These are phyloP conservation scores for Caerostris darwini DNA, from an alignment of 1,140 invertebrate species.

Conservation along the genomic window DNA sequence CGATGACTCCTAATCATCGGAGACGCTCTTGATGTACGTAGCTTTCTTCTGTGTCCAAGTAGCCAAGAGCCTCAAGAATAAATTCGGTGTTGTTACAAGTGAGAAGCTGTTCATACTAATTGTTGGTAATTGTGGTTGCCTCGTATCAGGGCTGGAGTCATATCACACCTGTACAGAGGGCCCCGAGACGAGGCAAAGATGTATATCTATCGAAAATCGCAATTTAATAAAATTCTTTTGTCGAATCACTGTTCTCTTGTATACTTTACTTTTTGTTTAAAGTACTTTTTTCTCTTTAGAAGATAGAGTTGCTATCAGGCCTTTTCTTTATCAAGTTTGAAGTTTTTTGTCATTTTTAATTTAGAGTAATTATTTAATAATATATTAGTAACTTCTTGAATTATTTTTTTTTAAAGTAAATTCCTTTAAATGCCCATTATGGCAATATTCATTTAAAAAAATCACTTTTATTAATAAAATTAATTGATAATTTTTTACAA, in stretches of 20 bases:
- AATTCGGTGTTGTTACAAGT: neutral
- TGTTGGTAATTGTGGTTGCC: neutral
- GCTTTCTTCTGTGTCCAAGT: neutral
- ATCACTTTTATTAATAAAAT: too few species aligned
- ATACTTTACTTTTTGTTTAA: too few species aligned
- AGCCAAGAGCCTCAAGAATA: neutral
- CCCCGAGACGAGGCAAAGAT: constrained; percentile 3
- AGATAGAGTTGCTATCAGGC: too few species aligned
- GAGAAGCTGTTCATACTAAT: neutral
- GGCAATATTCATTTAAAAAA: too few species aligned
- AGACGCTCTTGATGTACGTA: neutral
- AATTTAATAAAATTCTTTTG: constrained; percentile 71
- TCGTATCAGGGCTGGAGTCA: constrained; percentile 56
- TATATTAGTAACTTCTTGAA: too few species aligned
- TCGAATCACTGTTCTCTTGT: neutral
- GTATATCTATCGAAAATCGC: constrained; percentile 34
- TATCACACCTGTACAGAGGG: constrained; percentile 74
- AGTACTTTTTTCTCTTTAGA: too few species aligned
- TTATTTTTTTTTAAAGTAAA: too few species aligned
- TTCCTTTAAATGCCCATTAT: too few species aligned
- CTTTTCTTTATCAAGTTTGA: too few species aligned
- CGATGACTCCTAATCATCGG: neutral
- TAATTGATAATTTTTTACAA: too few species aligned
- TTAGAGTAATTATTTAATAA: too few species aligned
- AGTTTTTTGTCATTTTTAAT: too few species aligned